Conservation (phyloP, 2,113 vertebrate species). For the Notothenia rossii region DNA sequence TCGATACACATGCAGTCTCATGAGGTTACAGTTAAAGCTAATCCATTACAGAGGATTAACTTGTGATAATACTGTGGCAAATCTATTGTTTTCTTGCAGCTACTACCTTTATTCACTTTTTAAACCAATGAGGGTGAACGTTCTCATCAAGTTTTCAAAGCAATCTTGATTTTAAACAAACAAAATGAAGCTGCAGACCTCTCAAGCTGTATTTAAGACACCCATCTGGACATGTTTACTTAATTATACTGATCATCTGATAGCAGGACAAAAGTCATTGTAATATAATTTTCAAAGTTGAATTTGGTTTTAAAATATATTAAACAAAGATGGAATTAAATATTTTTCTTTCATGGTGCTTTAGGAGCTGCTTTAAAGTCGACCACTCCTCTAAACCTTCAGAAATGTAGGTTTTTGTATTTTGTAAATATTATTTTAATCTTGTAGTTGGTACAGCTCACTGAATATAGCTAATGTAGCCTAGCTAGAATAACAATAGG, state of each 20-base stretch:
- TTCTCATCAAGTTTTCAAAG: neutral
- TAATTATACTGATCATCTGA: neutral
- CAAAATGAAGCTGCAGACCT: neutral
- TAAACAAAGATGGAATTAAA: neutral
- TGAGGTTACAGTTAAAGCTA: slow-evolving; percentile 67
- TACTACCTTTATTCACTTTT: slow-evolving; percentile 4
- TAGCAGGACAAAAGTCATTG: neutral
- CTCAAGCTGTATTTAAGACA: neutral
- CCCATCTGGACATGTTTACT: too few species aligned
- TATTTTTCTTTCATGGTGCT: neutral
- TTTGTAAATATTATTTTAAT: too few species aligned
- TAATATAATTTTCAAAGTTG: neutral
- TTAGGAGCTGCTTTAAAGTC: neutral
- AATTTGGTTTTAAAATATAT: neutral
- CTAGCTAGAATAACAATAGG: too few species aligned
- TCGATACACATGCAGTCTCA: slow-evolving; percentile 70
- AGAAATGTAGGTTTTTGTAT: too few species aligned
- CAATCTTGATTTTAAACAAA: neutral
- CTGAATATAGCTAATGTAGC: too few species aligned
- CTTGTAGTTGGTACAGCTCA: too few species aligned
- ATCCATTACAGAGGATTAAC: slow-evolving; percentile 66
- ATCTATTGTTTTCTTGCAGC: slow-evolving; percentile 24
- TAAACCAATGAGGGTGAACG: neutral
- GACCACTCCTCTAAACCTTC: neutral
- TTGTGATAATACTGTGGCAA: slow-evolving; percentile 51